Percentiles rank a stretch among this genome's conserved stretches.
Evolutionary conservation across 2,797 vertebrate genomes (phyloP).

Genomic region (Jordanella pulchra): DNA sequence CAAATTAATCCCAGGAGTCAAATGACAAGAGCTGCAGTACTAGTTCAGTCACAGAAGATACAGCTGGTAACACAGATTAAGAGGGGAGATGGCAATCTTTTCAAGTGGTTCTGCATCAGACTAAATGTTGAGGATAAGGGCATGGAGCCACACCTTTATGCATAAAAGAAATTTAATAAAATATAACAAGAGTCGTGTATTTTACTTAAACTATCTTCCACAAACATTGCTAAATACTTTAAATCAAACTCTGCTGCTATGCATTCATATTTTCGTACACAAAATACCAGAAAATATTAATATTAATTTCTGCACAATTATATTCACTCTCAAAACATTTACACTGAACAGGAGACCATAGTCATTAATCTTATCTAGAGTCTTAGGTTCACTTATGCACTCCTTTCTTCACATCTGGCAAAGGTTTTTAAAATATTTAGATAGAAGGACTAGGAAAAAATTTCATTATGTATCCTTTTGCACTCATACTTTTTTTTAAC

Average conservation of each 20-base stretch:
- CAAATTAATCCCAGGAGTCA: constrained; percentile 60
- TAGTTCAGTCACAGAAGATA: constrained; percentile 40
- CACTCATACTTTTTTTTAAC: constrained; percentile 10
- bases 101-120: constrained; percentile 5
- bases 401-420: too few relatives aligned
- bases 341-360: too few relatives aligned
- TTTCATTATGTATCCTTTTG: too few relatives aligned
- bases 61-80: constrained; percentile 32
- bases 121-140: constrained; percentile 56
- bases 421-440: too few relatives aligned
- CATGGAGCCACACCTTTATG: neutral
- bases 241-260: neutral
- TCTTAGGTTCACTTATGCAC: too few relatives aligned
- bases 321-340: neutral
- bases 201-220: neutral
- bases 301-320: neutral
- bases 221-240: neutral
- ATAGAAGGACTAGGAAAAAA: too few relatives aligned
- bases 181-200: neutral
- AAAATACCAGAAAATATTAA: neutral
- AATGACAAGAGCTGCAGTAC: constrained; percentile 51
- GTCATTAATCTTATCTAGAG: too few relatives aligned
- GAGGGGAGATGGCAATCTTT: neutral
- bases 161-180: neutral
- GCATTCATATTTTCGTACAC: neutral